Base-by-base conservation (phyloP, 1,140 invertebrate species). In the Apis dorsata region DNA sequence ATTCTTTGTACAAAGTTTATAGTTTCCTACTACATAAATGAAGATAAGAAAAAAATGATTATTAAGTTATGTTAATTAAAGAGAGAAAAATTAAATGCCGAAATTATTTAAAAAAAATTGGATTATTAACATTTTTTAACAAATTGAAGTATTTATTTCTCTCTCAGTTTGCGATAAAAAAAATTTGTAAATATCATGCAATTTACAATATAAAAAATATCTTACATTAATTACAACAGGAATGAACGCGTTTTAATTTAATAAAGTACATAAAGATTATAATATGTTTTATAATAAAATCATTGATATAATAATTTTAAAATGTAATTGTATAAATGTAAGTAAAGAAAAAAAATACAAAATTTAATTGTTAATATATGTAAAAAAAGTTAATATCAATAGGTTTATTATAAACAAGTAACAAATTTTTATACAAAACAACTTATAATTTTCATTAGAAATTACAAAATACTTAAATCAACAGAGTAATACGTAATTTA, bases 1-100 rank as follows among this genome's bases (percentile, higher is more conserved):
- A 62, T 51, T 82, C 51, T 79, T 85, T 86, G 75, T 84, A 84
- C 83, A 83, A 83, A 81, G 78, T 83, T 44, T 85, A 88, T 86
- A 85, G 57, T 79, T 86, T 84, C 60, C 51, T 74, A 55, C 69
- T 73, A 24, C 13, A 17, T 81, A 78, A 71, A 62, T 60, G 76
- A 60, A 70, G 59, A 15, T 66, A 57, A 44, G 28, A 75, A 12
- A 24, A 73, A 17, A 80, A 68, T 55, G 9, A 59, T 70, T 34
- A 62, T 66, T 66, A 55, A 63, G 66, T 63, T 69, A 21, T 69
- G n/a, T 76, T 60, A 68, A 49, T 57, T 79, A 72, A 70, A 49
- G 21, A 60, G 21, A 51, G 1, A 83, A 34, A 73, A 17, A 49
- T 80, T 13, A 78, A 44, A 76, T 28, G 24, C 24, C 12, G 2